phyloP scores from a whole-genome alignment of 2,888 invertebrate genomes.

The Synanthedon tipuliformis region DNA sequence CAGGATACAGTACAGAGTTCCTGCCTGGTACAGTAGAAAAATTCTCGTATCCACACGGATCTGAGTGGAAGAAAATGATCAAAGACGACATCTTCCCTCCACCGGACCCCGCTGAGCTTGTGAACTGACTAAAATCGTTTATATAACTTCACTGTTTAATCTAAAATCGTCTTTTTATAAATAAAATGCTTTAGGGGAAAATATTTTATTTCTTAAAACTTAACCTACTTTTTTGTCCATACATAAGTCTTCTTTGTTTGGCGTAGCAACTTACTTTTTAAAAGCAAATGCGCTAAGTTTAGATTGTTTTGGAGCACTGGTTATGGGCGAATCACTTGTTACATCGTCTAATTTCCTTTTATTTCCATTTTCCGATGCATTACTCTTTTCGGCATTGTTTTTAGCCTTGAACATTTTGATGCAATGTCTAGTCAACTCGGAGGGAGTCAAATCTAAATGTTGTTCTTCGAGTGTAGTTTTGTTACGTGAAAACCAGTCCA shows the following conservation, averaged over 20 bases:
- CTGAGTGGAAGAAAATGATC: conserved; percentile 79
- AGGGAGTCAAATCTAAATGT: conserved; percentile 61
- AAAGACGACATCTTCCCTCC: conserved; percentile 68
- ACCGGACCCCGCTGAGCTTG: conserved; percentile 58
- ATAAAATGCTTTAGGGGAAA: background rate
- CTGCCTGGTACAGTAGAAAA: conserved; percentile 74
- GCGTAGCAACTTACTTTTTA: conserved; percentile 22
- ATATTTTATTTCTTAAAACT: background rate
- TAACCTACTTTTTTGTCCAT: background rate
- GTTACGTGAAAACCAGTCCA: conserved; percentile 72
- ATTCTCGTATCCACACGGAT: conserved; percentile 83
- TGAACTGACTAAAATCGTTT: conserved; percentile 22
- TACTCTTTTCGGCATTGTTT: conserved; percentile 4
- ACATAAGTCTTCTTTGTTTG: too few species aligned
- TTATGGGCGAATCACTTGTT: conserved; percentile 17
- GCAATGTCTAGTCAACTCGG: conserved; percentile 69
- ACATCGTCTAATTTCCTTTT: conserved; percentile 52
- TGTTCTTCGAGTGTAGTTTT: conserved; percentile 66
- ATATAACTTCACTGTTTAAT: conserved; percentile 8
- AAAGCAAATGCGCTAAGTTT: conserved; percentile 63
- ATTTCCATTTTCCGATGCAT: conserved; percentile 20
- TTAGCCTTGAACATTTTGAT: conserved; percentile 59
- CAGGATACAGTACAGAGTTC: conserved; percentile 88
- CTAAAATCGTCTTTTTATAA: background rate
- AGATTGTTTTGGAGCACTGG: conserved; percentile 53